Percentiles rank a stretch among this genome's conserved stretches.
phyloP scores from a whole-genome alignment of 1,140 invertebrate genomes.

The Sitophilus oryzae region DNA sequence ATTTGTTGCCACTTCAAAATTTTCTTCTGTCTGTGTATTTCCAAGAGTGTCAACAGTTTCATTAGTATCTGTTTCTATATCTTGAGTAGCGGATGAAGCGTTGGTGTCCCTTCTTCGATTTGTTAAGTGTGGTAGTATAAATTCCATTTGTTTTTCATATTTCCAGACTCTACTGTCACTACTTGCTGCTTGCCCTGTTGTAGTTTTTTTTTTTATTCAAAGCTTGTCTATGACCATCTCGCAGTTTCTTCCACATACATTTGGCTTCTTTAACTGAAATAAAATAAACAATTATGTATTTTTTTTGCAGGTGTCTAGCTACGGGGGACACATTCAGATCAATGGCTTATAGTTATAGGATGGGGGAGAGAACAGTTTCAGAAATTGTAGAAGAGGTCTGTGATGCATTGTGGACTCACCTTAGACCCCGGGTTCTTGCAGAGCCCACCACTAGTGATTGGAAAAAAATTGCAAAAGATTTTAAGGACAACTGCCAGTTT shows the following conservation, averaged over 20 bases:
- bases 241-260: background rate
- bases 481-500: slow-evolving; percentile 38
- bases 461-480: slow-evolving; percentile 32
- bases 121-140: slow-evolving; percentile 15
- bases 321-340: slow-evolving; percentile 21
- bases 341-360: slow-evolving; percentile 29
- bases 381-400: slow-evolving; percentile 31
- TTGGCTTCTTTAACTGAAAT: slow-evolving; percentile 12
- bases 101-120: background rate
- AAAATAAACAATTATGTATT: no score
- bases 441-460: slow-evolving; percentile 28
- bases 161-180: slow-evolving; percentile 19
- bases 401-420: slow-evolving; percentile 30
- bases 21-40: no score
- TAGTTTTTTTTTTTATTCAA: slow-evolving; percentile 16
- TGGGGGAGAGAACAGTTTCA: slow-evolving; percentile 28
- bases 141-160: slow-evolving; percentile 24
- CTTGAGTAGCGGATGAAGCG: background rate
- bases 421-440: slow-evolving; percentile 31
- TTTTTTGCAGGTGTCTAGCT: slow-evolving; percentile 12
- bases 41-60: no score
- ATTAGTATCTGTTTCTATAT: no score
- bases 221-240: background rate
- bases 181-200: slow-evolving; percentile 17
- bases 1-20: no score